Base-by-base conservation (phyloP, 2,888 invertebrate genomes). In the Diploptera punctata region DNA sequence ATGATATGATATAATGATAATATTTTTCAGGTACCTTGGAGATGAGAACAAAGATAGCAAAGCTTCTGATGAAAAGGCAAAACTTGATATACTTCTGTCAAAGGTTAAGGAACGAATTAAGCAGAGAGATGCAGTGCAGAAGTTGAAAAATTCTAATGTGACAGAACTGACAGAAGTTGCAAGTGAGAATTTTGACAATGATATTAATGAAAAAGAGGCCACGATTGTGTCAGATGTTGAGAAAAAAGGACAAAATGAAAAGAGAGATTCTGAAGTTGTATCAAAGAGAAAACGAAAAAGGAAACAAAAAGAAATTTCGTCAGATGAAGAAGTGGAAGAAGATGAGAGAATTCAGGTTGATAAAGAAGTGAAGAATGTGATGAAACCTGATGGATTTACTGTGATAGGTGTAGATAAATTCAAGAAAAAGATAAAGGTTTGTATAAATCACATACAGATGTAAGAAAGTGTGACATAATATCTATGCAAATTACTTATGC, bases 361-460 rank as follows among this genome's bases (percentile, higher is more conserved):
- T 7, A 60, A 69, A 65, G 5, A 65, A 43, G 3, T 3, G 9
- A 43, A 65, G 21, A 65, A 5, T 47, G 38, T 7, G 61, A n/a
- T 68, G 13, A 47, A 71, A 52, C 49, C 70, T 26, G 26, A 70
- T 24, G 86, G 85, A 24, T 92, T 90, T 78, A 90, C 90, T 78
- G 86, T 93, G 21, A 84, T 94, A 67, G 93, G 93, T 5, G 86
- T 84, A 70, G 87, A 87, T 78, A 87, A 86, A 72, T 87, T 88
- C 79, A 77, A 77, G 65, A 78, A 79, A 68, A 75, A 77, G 21
- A 76, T 79, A 72, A 79, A 81, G 79, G 81, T 77, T 61, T 57
- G 68, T 47, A 13, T 26, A 19, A 43, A 10, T 13, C 21, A 26
- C 9, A 1, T 21, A 16, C n/a, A n/a, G n/a, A n/a, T n/a, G n/a